Evolutionary conservation across 2,888 invertebrate species (phyloP).

Genomic region (Orchesella flavescens): DNA sequence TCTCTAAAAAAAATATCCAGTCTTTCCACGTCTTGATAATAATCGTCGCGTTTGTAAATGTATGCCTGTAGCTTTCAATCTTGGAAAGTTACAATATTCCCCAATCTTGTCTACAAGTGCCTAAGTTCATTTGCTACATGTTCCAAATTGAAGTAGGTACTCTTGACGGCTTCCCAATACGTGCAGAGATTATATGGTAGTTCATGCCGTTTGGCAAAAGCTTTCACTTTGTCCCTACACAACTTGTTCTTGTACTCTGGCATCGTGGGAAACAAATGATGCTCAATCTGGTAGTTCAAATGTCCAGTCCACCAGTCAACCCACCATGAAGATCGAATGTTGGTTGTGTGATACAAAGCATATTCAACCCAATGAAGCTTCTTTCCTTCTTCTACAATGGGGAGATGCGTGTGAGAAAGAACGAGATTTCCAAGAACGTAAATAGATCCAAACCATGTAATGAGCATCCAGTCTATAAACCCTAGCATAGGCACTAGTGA

Average conservation of each 20-base stretch:
- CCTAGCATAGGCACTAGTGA: constrained; percentile 66
- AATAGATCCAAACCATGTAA: constrained; percentile 70
- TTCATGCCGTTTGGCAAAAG: constrained; percentile 36
- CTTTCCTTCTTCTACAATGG: constrained; percentile 44
- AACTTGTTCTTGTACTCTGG: constrained; percentile 52
- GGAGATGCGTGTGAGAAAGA: constrained; percentile 70
- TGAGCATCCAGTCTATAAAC: constrained; percentile 64
- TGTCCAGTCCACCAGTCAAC: constrained; percentile 62
- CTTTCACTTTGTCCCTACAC: constrained; percentile 6
- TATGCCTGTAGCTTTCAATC: no score
- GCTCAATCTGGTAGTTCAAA: constrained; percentile 66
- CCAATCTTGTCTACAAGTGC: constrained; percentile 35
- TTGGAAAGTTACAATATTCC: no score
- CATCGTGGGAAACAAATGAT: constrained; percentile 66
- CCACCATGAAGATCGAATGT: constrained; percentile 47
- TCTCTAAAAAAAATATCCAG: no score
- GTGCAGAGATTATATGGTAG: constrained; percentile 20
- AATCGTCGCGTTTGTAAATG: no score
- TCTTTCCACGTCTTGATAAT: no score
- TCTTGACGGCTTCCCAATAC: constrained; percentile 39
- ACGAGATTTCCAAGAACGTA: constrained; percentile 71
- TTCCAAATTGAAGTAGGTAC: constrained; percentile 66
- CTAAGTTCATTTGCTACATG: constrained; percentile 67
- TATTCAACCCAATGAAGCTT: constrained; percentile 66
- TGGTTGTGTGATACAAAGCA: constrained; percentile 53